Base-by-base conservation (phyloP, 2,797 vertebrate genomes). In the Euthynnus affinis region DNA sequence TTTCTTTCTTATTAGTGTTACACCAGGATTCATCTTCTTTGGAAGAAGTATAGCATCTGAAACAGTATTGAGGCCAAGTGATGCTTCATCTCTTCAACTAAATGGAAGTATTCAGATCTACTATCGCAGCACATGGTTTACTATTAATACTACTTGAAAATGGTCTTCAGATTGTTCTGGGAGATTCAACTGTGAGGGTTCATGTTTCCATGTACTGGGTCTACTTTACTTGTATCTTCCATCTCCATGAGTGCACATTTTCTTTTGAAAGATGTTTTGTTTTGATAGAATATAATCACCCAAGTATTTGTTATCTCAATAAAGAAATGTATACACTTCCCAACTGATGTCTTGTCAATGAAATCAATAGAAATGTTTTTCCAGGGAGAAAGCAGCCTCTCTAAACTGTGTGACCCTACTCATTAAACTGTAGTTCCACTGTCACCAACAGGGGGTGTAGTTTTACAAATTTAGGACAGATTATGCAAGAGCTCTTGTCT, bases 391-490 rank as follows among this genome's bases (percentile, higher is more conserved):
- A 27, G 42, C 55, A 15, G 68, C 60, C 52, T 61, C 17, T 60
- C 40, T 34, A 27, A 66, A 64, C 32, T 46, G 12, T 5, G n/a
- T 49, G 13, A 81, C 34, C 65, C 13, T 25, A 10, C 22, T 57
- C 17, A 73, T 23, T 60, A 27, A 74, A 76, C 44, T 29, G 0
- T 58, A 6, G 13, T 3, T 51, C n/a, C 32, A 17, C 37, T 60
- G 32, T 64, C 40, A 46, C 78, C 88, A 82, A 83, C 79, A 87
- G 89, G 58, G 64, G 81, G 84, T 25, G 75, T 32, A 15, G 49
- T 81, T 75, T 70, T 67, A 55, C 34, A 23, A 71, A 55, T 66
- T 42, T 63, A 34, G 34, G 72, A 27, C 22, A 51, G 58, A 84
- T 88, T 83, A 82, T 73, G 67, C 77, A 88, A 81, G 58, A 51